Conservation (phyloP, 2,888 invertebrate genomes). For the Cephus runcator region DNA sequence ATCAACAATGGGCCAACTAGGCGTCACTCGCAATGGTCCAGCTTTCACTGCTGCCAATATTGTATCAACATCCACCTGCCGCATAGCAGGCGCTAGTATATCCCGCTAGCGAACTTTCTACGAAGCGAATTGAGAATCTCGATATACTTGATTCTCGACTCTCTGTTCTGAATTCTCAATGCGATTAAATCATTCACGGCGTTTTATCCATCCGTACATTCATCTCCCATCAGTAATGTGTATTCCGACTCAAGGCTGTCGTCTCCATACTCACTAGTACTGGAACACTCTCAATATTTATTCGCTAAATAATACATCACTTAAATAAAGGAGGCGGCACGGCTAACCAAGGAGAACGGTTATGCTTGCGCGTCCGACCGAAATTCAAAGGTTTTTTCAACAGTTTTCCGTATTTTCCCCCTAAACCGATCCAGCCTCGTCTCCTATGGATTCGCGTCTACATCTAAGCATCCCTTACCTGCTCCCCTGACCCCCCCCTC, state of each 20-base stretch:
- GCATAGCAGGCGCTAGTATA: too few species aligned
- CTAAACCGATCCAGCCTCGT: too few species aligned
- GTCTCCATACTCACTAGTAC: not conserved
- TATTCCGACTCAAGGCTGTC: not conserved
- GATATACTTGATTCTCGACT: not conserved
- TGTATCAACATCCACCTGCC: not conserved
- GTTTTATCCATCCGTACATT: not conserved
- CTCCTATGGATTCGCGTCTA: too few species aligned
- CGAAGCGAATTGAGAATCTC: not conserved
- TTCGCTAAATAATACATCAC: constrained; percentile 12
- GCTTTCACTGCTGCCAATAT: too few species aligned
- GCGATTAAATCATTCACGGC: not conserved
- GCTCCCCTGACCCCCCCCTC: not conserved
- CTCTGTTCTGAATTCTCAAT: not conserved
- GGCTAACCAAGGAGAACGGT: constrained; percentile 1
- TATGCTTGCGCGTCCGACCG: not conserved
- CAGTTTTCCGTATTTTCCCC: not conserved
- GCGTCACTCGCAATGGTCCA: too few species aligned
- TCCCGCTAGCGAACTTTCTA: not conserved
- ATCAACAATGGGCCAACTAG: too few species aligned
- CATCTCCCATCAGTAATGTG: not conserved
- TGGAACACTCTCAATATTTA: constrained; percentile 14
- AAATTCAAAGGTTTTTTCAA: not conserved
- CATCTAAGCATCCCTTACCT: not conserved
- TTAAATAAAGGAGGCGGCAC: constrained; percentile 4